phyloP scores from a whole-genome alignment of 2,113 vertebrate genomes.

The Eurystomus gularis region DNA sequence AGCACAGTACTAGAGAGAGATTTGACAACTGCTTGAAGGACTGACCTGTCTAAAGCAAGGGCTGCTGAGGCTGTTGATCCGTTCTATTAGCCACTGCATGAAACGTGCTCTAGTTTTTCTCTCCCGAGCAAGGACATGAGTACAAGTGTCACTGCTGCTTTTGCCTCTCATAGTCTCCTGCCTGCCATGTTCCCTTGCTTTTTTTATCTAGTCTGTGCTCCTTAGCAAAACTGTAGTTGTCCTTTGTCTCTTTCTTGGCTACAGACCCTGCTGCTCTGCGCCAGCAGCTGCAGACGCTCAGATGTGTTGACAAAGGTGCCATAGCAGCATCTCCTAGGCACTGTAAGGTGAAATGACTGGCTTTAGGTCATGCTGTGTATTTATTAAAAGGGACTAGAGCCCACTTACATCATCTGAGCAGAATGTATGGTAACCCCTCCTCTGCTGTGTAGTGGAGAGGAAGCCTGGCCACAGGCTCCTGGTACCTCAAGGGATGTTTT shows the following conservation, averaged over 20 bases:
- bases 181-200: not conserved
- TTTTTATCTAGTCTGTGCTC: not conserved
- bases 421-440: too few relatives aligned
- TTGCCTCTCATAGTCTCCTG: not conserved
- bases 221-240: not conserved
- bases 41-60: not conserved
- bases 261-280: not conserved
- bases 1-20: not conserved
- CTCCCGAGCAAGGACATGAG: not conserved
- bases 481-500: not conserved
- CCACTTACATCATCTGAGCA: fast-evolving
- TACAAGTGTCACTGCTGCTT: not conserved
- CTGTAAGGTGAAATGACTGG: not conserved
- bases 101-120: not conserved
- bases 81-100: not conserved
- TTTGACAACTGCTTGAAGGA: not conserved
- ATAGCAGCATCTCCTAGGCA: not conserved
- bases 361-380: not conserved
- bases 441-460: not conserved
- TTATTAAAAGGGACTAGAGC: not conserved
- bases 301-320: not conserved
- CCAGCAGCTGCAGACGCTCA: not conserved
- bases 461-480: not conserved
- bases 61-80: not conserved
- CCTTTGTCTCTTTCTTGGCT: not conserved